Base-by-base conservation (phyloP, 2,888 invertebrate species). In the Leuctra nigra region DNA sequence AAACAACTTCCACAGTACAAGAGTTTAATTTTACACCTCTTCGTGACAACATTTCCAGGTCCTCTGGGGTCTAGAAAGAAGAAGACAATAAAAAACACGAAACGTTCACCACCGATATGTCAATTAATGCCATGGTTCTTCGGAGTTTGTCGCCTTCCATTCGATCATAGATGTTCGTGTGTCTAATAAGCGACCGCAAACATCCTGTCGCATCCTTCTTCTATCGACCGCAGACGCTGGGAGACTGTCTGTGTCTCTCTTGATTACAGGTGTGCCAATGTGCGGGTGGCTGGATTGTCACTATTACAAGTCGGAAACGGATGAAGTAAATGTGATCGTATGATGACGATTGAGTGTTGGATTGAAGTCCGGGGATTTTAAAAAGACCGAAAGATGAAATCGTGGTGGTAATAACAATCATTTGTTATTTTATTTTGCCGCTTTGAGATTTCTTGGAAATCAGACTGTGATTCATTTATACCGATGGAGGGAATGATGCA, bases 141-240 rank as follows among this genome's bases (percentile, higher is more conserved):
- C 29, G 6, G 11, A 7, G 7, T 29, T 29, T 29, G 29, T 29
- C 29, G 29, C 29, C n/a, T n/a, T n/a, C n/a, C n/a, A n/a, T n/a
- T n/a, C n/a, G n/a, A n/a, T n/a, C n/a, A n/a, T 29, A 29, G 29
- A 16, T 16, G 44, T 44, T 44, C 44, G 44, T 44, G 44, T 44
- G 7, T 4, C 7, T 7, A 2, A 2, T 2, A 22, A 9, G 4
- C n/a, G 44, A 44, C 44, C 44, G 44, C 44, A 44, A 23, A 44
- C 44, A 22, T 44, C 44, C 44, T 44, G 44, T 23, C 44, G 13
- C n/a, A 23, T 44, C 23, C 13, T n/a, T 29, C 7, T 6, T 11
- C 29, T 29, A 22, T 18, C 23, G 9, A 44, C 44, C 44, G 23
- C 44, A 44, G 41, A 20, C 41, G 41, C 41, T 20, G 3, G 4